Evolutionary conservation across 2,888 invertebrate genomes (phyloP), one percentile per base, ranked within the genome.

Genomic region (Ferrisia virgata): DNA sequence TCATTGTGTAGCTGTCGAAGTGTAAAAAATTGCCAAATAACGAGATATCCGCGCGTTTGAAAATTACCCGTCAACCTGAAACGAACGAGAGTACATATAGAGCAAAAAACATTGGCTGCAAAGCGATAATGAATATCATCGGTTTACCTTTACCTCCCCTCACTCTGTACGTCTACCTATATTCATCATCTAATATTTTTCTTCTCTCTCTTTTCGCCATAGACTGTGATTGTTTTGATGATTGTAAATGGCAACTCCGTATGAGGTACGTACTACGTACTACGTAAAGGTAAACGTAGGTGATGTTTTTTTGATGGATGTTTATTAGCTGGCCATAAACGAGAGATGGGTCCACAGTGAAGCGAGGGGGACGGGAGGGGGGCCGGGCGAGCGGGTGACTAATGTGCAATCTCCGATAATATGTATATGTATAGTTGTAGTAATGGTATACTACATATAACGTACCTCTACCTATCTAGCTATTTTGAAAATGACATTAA

Each of bases 51-150:
- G n/a, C 33, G n/a, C 72, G n/a, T 72, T 72, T 25, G 33, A 72
- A 72, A 72, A 72, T 72, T 72, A 72, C 72, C 31, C 72, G 72
- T 72, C 72, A 64, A 64, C 58, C 25, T 64, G 58, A 64, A 64
- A 64, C 36, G 72, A 72, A 72, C 33, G 72, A 72, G 33, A 31
- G 72, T 64, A 64, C 58, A 64, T 64, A 64, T 25, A 64, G 58
- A 64, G 58, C 58, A 64, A 64, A 64, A 64, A 64, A 25, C 22
- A 64, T 64, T 28, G 58, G 25, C 22, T 64, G 58, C 25, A 25
- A 64, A 64, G 11, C 25, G 58, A 33, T 72, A 72, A 72, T 72
- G 72, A 72, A 72, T 33, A 72, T 72, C 72, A 33, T 28, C 72
- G 72, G 33, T 72, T 72, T 72, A 33, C 64, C 22, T 25, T 11